Evolutionary conservation across 1,140 invertebrate species (phyloP), one percentile per base, ranked within the genome.

Genomic region (Globodera ellingtonae): DNA sequence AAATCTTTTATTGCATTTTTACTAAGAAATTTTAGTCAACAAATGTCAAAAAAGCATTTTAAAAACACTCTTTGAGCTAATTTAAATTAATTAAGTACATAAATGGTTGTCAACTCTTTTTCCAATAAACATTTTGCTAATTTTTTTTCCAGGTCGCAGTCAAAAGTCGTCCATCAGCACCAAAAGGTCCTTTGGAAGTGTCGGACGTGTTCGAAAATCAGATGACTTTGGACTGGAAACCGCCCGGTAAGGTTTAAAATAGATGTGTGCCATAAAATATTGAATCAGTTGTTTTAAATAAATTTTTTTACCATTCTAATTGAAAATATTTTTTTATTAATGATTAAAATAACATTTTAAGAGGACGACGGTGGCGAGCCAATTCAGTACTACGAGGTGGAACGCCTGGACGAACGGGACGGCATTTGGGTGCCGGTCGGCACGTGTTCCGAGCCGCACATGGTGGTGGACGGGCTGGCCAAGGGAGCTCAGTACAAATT

Each of bases 311-410:
- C 35, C 1, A 35, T 35, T 35, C 0, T 35, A 35, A 35, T 35
- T 35, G 0, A 35, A 35, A 35, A 35, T 35, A 35, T 35, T 35
- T 35, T 35, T 35, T 0, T 35, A 35, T 35, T 35, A 35, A 35
- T 35, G 35, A 35, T 35, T 35, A 35, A 35, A 35, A 35, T 35
- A 3, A 35, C 35, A 35, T 35, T 35, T 35, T 35, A 35, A 35
- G 88, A 94, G 90, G 96, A 98, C 89, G 95, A 98, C 86, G 97
- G 97, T 78, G 97, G 97, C 72, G 90, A 96, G 52, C 96, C 96
- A 6, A 92, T 98, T 72, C 81, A 84, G 52, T 81, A 89, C 81
- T 89, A 89, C 77, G 87, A 89, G 75, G 81, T 89, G 18, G 88
- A 89, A 69, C 81, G 87, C 56, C 87, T 86, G 84, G 87, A 88